Conservation (phyloP, 1,140 invertebrate species). For the Drosophila kikkawai region DNA sequence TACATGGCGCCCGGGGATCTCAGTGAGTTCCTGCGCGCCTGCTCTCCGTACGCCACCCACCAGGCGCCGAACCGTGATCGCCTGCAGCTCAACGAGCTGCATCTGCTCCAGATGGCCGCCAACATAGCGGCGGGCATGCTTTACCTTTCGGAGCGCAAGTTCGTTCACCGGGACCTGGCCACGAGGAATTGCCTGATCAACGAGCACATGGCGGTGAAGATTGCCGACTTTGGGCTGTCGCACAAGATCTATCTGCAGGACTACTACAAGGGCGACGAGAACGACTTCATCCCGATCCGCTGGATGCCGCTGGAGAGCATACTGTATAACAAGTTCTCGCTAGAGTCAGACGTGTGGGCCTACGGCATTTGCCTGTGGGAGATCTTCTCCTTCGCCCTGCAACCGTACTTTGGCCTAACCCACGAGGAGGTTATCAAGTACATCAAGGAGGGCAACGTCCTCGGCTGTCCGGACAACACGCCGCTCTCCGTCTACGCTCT, state of each 20-base stretch:
- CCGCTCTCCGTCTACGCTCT: constrained; percentile 95
- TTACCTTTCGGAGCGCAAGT: constrained; percentile 97
- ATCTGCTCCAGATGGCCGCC: constrained; percentile 92
- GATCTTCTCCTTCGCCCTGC: constrained; percentile 96
- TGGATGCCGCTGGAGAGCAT: constrained; percentile 99
- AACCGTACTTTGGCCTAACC: constrained; percentile 97
- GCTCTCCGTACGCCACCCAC: constrained; percentile 86
- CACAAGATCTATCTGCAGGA: constrained; percentile 96
- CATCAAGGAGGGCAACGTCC: constrained; percentile 95
- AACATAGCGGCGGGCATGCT: constrained; percentile 98
- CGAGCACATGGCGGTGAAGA: constrained; percentile 97
- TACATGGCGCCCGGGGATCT: constrained; percentile 97
- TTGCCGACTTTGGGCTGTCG: constrained; percentile 97
- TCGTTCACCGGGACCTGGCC: constrained; percentile 97
- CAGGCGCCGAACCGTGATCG: constrained; percentile 85
- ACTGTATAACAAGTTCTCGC: constrained; percentile 96
- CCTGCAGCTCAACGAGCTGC: constrained; percentile 89
- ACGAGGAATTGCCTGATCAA: constrained; percentile 98
- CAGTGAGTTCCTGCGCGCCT: constrained; percentile 94
- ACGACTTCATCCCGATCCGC: constrained; percentile 96
- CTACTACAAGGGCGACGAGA: constrained; percentile 96
- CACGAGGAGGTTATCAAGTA: constrained; percentile 97
- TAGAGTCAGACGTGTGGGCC: constrained; percentile 97
- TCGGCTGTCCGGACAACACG: constrained; percentile 95
- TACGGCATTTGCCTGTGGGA: constrained; percentile 97